Base-by-base conservation (phyloP, 2,113 vertebrate genomes). In the Anolis sagrei region DNA sequence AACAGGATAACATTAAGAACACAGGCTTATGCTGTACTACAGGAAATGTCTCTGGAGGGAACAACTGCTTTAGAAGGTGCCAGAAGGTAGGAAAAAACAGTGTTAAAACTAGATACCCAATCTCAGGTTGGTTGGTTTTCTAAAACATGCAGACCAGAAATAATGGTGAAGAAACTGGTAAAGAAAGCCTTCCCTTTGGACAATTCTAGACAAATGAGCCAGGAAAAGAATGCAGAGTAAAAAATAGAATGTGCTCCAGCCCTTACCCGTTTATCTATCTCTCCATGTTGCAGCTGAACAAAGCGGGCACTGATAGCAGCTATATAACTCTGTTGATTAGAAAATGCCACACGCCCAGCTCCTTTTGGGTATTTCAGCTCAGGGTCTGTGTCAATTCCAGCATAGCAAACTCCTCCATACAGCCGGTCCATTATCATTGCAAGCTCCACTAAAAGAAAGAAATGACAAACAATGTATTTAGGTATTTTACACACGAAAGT, bases 261-360 rank as follows among this genome's bases (percentile, higher is more conserved):
- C 92, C 98, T 97, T 94, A 99, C 99, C 98, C 99, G 98, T 98
- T 99, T 99, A 97, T 99, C 99, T 96, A 99, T 99, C 96, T 99
- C 99, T 93, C 98, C 99, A 36, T 99, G 99, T 96, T 99, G 99
- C 96, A 99, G 97, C 95, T 99, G 98, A 95, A 99, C 99, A 95
- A 99, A 99, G 96, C 99, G 98, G 94, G 99, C 99, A 86, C 98
- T 99, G 95, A 99, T 99, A 96, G 99, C 99, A 96, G 99, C 99
- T 95, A 99, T 99, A 97, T 99, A 99, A 95, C 99, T 99, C 95
- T 99, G 99, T 93, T 99, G 99, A 97, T 99, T 99, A 90, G 99
- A 99, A 93, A 99, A 99, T 0, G 99, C 98, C 86, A 99, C 99
- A 83, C 98, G 97, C 93, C 99, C 99, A 7, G 99, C 98, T 91